phyloP scores from a whole-genome alignment of 1,140 invertebrate species.

The Brachionus asplanchnoidis region DNA sequence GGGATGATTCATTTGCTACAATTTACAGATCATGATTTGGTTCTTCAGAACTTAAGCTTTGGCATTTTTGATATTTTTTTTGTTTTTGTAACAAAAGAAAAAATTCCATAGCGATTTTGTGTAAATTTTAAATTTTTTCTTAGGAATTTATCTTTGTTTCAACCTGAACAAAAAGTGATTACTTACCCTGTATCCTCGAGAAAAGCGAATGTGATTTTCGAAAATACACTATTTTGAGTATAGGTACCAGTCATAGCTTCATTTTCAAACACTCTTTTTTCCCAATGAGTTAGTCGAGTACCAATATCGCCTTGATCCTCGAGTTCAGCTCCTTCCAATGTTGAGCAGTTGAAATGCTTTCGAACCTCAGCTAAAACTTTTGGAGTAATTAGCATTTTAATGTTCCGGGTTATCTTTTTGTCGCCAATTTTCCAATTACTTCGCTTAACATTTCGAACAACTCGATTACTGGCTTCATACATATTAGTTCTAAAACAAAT shows the following conservation, averaged over 20 bases:
- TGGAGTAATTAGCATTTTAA: slow-evolving; percentile 87
- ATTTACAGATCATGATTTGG: no score
- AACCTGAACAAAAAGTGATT: no score
- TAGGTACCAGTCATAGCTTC: slow-evolving; percentile 99
- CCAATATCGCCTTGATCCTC: slow-evolving; percentile 97
- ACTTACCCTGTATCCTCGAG: slow-evolving; percentile 89
- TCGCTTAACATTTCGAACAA: slow-evolving; percentile 74
- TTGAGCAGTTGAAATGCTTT: slow-evolving; percentile 80
- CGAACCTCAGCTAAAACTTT: slow-evolving; percentile 71
- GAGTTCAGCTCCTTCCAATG: slow-evolving; percentile 88
- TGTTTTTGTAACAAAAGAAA: no score
- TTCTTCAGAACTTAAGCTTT: no score
- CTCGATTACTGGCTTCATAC: slow-evolving; percentile 84
- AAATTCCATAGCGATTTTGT: no score
- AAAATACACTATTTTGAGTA: slow-evolving; percentile 96
- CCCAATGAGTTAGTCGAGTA: slow-evolving; percentile 94
- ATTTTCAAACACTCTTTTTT: slow-evolving; percentile 63
- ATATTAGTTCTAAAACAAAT: slow-evolving; percentile 1
- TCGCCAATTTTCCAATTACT: slow-evolving; percentile 76
- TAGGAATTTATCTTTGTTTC: no score
- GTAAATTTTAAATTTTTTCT: no score
- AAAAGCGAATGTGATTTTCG: slow-evolving; percentile 84
- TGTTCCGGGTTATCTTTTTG: slow-evolving; percentile 67
- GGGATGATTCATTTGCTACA: no score
- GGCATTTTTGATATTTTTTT: no score